Base-by-base conservation (phyloP, 2,888 invertebrate species). In the Cyclophora albipunctata region DNA sequence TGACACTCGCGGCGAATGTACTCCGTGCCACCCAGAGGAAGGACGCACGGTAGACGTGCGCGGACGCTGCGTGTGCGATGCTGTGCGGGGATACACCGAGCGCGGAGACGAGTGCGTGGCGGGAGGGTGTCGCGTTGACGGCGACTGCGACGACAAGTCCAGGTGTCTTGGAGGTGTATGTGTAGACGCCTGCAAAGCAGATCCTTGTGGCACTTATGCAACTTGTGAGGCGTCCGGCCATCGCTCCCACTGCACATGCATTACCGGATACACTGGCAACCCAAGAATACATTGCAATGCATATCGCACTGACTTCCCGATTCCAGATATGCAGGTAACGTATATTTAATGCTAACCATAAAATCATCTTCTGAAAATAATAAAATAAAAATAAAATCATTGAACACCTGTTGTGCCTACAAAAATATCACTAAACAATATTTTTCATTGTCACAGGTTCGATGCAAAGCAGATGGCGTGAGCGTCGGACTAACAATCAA, bases 401-500 rank as follows among this genome's bases (percentile, higher is more conserved):
- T 42, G 7, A 2, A 42, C 3, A 7, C 7, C 3, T 5, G 4
- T 42, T 4, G 5, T 42, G n/a, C 7, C 42, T 7, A 42, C n/a
- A 6, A 42, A 42, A 42, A 20, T 20, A 20, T 20, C 20, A 20
- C 20, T 20, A 1, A 20, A 7, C 42, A 2, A 42, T 42, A 42
- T 42, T 42, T 6, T 7, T 40, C 3, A 33, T 46, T 50, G 40
- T 55, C 57, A 52, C 57, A 87, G 86, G 97, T 97, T 7, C 95
- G 94, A 67, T 98, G 97, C 78, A 85, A 97, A 58, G 96, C 97
- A 7, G 97, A 97, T 73, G 97, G 97, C 41, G 96, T 98, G 5
- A 94, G 95, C 75, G 96, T 97, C 0, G 92, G 93, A 69, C 93
- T 96, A 45, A 92, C 93, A 67, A 93, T 95, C 40, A 91, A 91